Evolutionary conservation across 2,797 vertebrate species (phyloP).

Genomic region (Micromesistius poutassou): DNA sequence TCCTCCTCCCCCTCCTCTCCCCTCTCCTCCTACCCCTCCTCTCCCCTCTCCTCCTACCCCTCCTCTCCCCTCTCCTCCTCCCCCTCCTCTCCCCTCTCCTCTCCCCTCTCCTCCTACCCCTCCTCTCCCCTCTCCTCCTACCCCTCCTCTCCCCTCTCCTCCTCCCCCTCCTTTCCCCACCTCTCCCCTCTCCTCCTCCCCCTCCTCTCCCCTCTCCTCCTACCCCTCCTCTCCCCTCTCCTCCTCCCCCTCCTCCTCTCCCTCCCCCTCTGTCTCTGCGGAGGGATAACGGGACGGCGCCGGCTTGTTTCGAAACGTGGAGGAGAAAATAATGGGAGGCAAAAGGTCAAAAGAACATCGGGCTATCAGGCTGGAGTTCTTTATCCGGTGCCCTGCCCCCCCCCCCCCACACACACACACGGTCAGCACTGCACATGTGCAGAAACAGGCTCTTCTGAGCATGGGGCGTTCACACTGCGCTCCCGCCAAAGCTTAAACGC

Average conservation of each 20-base stretch:
- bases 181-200: no score
- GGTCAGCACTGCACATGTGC: slow-evolving; percentile 12
- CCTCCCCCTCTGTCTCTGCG: slow-evolving; percentile 11
- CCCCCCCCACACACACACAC: slow-evolving; percentile 10
- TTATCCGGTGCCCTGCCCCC: slow-evolving; percentile 17
- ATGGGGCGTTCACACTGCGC: neutral
- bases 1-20: no score
- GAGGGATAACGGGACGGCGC: slow-evolving; percentile 21
- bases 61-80: neutral
- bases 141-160: no score
- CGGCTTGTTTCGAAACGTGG: slow-evolving; percentile 16
- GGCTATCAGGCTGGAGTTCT: slow-evolving; percentile 6
- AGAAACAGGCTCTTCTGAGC: neutral
- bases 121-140: no score
- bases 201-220: no score
- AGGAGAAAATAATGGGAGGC: slow-evolving; percentile 6
- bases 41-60: slow-evolving; percentile 11
- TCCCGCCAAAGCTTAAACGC: no score
- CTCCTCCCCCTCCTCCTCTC: no score
- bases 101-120: no score
- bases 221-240: neutral
- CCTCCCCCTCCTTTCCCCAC: no score
- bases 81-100: slow-evolving; percentile 1
- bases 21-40: no score
- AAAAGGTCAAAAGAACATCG: slow-evolving; percentile 28